Conservation (phyloP, 1,140 invertebrate genomes). For the Bombus consobrinus region DNA sequence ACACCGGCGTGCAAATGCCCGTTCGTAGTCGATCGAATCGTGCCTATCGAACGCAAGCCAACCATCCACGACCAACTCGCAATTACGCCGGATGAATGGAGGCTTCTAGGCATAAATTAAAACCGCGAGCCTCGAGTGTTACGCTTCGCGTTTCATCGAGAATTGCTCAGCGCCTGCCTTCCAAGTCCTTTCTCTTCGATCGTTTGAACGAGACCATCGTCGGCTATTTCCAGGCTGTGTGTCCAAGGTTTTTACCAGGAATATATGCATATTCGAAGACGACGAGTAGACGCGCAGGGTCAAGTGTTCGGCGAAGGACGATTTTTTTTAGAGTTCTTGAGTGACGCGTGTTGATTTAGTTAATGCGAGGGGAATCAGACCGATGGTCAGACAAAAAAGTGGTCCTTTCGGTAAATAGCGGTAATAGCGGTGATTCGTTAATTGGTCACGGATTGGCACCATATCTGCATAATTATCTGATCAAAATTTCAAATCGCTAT, state of each 20-base stretch:
- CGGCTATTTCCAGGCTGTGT: not conserved
- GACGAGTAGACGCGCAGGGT: conserved; percentile 10
- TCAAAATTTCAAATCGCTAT: no score
- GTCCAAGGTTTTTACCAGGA: not conserved
- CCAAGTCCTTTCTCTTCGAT: not conserved
- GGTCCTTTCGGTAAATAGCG: no score
- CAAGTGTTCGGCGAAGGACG: conserved; percentile 18
- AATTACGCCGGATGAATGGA: conserved; percentile 40
- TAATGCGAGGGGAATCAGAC: not conserved
- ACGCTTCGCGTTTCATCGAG: not conserved
- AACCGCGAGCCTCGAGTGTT: conserved; percentile 26
- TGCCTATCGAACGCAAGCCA: conserved; percentile 1
- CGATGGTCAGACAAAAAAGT: conserved; percentile 8
- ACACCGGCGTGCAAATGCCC: conserved; percentile 38
- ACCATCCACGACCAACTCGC: not conserved
- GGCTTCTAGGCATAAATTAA: conserved; percentile 42
- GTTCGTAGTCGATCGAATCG: conserved; percentile 14
- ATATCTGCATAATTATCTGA: no score
- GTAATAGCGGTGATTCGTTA: no score
- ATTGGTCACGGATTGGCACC: no score
- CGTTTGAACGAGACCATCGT: not conserved
- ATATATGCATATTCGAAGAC: not conserved
- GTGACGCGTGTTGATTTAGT: not conserved
- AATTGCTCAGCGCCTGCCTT: no score
- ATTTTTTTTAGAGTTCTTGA: not conserved